phyloP scores from a whole-genome alignment of 2,888 invertebrate genomes.

The Rosalia funebris region DNA sequence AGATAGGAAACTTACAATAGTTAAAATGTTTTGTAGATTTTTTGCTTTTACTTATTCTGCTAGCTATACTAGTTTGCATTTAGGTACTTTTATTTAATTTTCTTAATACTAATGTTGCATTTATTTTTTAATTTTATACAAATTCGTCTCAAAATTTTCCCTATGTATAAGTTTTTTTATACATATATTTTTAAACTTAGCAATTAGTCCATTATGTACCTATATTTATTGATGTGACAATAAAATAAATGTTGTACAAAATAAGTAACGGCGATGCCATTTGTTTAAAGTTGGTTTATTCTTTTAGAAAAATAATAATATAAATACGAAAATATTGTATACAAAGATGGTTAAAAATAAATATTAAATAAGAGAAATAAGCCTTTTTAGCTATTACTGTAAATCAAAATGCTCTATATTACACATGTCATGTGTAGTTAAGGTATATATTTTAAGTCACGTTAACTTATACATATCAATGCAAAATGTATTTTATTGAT shows the following conservation, averaged over 20 bases:
- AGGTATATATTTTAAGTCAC: neutral
- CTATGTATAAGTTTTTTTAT: constrained; percentile 3
- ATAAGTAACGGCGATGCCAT: neutral
- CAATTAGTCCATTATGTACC: neutral
- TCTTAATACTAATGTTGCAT: constrained; percentile 28
- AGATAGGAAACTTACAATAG: constrained; percentile 10
- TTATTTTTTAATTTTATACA: constrained; percentile 27
- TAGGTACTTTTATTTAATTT: constrained; percentile 19
- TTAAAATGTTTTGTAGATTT: constrained; percentile 23
- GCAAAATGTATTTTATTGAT: constrained; percentile 39
- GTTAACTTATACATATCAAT: constrained; percentile 40
- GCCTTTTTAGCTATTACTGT: neutral
- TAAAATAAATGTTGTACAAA: constrained; percentile 18
- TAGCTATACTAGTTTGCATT: constrained; percentile 37
- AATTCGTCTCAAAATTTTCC: constrained; percentile 3
- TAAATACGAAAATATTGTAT: neutral
- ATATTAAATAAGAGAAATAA: no score
- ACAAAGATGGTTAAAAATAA: no score
- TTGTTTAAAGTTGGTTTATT: constrained; percentile 13
- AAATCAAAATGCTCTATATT: neutral
- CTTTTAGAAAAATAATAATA: neutral
- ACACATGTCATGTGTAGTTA: neutral
- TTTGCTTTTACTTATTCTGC: constrained; percentile 47
- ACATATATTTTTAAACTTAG: neutral
- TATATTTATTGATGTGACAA: constrained; percentile 18